Base-by-base conservation (phyloP, 2,113 vertebrate species). In the Platichthys flesus region DNA sequence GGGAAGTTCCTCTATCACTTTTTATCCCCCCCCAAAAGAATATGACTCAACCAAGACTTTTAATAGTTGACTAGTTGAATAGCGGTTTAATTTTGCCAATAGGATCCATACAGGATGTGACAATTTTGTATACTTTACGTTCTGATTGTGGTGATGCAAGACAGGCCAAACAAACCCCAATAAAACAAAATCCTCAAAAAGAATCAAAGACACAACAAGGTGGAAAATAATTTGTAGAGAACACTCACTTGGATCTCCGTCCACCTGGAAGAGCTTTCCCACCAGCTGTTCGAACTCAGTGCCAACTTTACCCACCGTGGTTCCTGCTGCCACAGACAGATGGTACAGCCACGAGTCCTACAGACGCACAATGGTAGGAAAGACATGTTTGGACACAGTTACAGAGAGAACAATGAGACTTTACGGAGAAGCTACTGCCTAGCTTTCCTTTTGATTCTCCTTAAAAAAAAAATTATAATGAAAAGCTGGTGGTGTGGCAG, bases 291-390 rank as follows among this genome's bases (percentile, higher is more conserved):
- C 98, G 79, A 98, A 99, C 87, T 98, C 97, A 0, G 98, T 98
- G 81, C 98, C 98, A 74, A 97, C 95, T 76, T 95, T 96, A 10
- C 95, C 94, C 87, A 86, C 92, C 20, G 90, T 94, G 88, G 92
- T 95, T 90, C 97, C 97, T 23, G 97, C 96, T 74, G 97, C 97
- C 86, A 99, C 94, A 1, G 95, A 96, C 85, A 99, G 93, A 89
- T 99, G 96, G 89, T 98, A 99, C 79, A 98, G 94, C 98, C 97
- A 99, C 0, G 95, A 94, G 7, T 96, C 97, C 98, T 99, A 63
- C 77, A 66, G 89, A 82, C 89, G 65, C n/a, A 78, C 35, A 13
- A 28, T 0, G 31, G 8, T 5, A 28, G 42, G 55, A 1, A 66
- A 4, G 0, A 45, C 21, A 69, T 3, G 37, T 54, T 15, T n/a